Conservation (phyloP, 2,113 vertebrate genomes). For the Trichechus manatus region DNA sequence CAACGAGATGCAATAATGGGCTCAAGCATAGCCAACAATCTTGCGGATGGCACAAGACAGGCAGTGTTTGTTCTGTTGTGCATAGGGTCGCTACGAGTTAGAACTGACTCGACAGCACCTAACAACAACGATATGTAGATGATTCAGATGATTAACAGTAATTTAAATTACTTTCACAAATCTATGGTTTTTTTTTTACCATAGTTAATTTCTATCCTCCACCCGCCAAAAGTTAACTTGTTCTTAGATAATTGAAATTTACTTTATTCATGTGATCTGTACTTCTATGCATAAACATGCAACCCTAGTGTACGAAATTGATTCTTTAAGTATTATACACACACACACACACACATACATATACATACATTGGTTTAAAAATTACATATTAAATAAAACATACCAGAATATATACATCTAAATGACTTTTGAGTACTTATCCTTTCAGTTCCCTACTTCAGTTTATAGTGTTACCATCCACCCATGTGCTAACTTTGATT, state of each 20-base stretch:
- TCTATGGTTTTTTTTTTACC: not conserved
- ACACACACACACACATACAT: not conserved
- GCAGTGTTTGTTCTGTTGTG: no score
- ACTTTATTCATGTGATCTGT: not conserved
- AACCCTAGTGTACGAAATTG: not conserved
- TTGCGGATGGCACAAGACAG: no score
- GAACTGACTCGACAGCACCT: no score
- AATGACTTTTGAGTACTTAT: not conserved
- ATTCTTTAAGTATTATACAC: not conserved
- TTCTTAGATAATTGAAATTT: constrained; percentile 30
- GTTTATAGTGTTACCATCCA: not conserved
- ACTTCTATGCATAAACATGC: not conserved
- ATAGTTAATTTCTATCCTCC: not conserved
- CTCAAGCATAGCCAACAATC: no score
- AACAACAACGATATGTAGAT: not conserved
- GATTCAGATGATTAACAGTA: not conserved
- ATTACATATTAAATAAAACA: constrained; percentile 39
- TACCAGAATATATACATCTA: not conserved
- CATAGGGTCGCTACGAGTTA: no score
- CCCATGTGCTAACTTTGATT: not conserved
- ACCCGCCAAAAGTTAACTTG: not conserved
- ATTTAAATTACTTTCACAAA: constrained; percentile 29
- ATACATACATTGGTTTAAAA: not conserved
- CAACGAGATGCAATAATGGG: no score
- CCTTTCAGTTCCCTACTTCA: not conserved